phyloP scores from a whole-genome alignment of 2,888 invertebrate species.

The Callimorpha dominula region DNA sequence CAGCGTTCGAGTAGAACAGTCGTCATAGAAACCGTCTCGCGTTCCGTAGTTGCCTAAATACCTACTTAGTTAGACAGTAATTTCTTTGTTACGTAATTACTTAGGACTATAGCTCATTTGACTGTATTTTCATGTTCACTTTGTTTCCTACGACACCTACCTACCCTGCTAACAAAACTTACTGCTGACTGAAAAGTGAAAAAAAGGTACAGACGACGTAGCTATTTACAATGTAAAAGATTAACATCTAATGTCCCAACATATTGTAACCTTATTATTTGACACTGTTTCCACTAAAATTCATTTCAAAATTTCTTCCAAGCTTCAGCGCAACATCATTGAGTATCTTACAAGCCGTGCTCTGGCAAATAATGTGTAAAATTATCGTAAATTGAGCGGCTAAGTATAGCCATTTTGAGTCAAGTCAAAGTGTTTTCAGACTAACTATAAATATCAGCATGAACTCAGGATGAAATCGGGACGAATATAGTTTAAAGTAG shows the following conservation, averaged over 20 bases:
- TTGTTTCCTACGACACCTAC: too few relatives aligned
- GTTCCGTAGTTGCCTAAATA: too few relatives aligned
- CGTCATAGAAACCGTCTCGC: too few relatives aligned
- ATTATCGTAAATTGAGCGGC: background rate
- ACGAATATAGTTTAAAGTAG: background rate
- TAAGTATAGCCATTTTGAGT: background rate
- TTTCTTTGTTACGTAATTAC: too few relatives aligned
- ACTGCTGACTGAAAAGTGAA: too few relatives aligned
- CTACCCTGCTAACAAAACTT: too few relatives aligned
- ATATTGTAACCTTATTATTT: background rate
- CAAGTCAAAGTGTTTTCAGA: background rate
- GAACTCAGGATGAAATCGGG: background rate
- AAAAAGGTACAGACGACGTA: too few relatives aligned
- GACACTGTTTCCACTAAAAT: background rate
- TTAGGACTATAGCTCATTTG: too few relatives aligned
- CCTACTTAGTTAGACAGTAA: too few relatives aligned
- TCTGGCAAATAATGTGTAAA: background rate
- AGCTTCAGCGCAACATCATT: background rate
- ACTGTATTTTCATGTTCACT: too few relatives aligned
- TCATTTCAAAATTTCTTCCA: slow-evolving; percentile 20
- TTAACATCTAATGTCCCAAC: background rate
- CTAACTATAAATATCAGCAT: background rate
- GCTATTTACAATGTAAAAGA: background rate
- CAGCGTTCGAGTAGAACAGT: too few relatives aligned
- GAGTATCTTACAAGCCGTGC: background rate